A percentile compares a stretch with the other conserved stretches of the same genome.
These are phyloP conservation scores for Cardiocondyla obscurior DNA, from an alignment of 1,140 invertebrate species.

Conservation along the genomic window DNA sequence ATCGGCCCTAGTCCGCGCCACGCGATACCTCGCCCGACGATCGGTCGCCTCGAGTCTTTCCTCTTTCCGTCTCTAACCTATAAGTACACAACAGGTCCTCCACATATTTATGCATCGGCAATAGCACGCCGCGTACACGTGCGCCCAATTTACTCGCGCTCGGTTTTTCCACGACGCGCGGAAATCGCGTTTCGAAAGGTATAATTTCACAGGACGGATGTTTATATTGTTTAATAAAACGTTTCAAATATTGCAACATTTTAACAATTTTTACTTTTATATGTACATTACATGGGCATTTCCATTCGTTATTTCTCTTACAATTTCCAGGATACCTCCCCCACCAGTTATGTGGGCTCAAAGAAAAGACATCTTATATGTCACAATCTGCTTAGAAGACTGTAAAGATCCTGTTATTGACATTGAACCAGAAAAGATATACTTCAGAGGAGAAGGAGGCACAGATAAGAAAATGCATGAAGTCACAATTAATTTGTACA, in stretches of 20 bases:
- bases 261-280: background rate
- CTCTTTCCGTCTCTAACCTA: conserved; percentile 29
- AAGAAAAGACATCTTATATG: conserved; percentile 90
- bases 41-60: background rate
- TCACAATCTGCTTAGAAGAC: conserved; percentile 95
- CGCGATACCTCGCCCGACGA: no score
- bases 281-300: no score
- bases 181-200: no score
- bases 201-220: no score
- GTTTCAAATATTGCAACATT: background rate
- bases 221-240: no score
- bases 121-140: background rate
- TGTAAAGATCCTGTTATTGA: conserved; percentile 93
- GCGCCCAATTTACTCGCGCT: background rate
- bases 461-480: conserved; percentile 93
- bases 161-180: background rate
- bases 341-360: conserved; percentile 97
- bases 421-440: conserved; percentile 91
- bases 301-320: background rate
- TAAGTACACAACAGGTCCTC: background rate
- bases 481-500: conserved; percentile 92
- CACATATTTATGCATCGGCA: background rate
- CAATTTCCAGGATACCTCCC: conserved; percentile 84
- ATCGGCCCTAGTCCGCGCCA: no score
- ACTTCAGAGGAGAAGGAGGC: conserved; percentile 94